Evolutionary conservation across 2,113 vertebrate species (phyloP), one percentile per base, ranked within the genome.

Genomic region (Pelecanus crispus): DNA sequence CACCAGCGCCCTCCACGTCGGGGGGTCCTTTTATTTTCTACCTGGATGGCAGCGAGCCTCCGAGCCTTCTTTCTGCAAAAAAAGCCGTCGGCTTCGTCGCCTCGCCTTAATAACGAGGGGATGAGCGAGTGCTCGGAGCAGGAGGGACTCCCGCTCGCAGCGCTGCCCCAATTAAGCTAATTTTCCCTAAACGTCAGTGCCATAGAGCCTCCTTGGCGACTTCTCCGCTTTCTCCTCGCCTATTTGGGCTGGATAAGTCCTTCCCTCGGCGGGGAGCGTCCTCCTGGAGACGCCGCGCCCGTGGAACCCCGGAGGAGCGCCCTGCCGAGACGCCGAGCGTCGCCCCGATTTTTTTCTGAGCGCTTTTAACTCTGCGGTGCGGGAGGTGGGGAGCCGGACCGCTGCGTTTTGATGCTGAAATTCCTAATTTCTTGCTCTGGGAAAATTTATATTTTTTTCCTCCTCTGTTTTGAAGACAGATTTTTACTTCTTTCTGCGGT

Each of bases 191-290:
- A n/a, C 21, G 9, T 40, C 56, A 4, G 4, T 13, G 26, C 6
- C 9, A 4, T 2, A 2, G 42, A 81, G 50, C 50, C 38, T 66
- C 65, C 66, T 26, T 0, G 2, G 71, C 28, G 61, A 15, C 19
- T 22, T n/a, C 31, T 31, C 40, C 0, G 4, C 18, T 58, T 52
- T 17, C 56, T 59, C 44, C 75, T 28, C 0, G 0, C 4, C 1
- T 44, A 3, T 63, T 31, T 40, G 79, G 62, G 66, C 81, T 40
- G 81, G 84, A 58, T 21, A 19, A 81, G 6, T 22, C 68, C 61
- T 63, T 38, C 49, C 66, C 44, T 62, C 0, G 0, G 22, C 0
- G 0, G 36, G 72, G 63, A 72, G 24, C 31, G 1, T 40, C 70
- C 20, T 61, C 55, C 53, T 40, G 75, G 77, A 59, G 66, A 7